phyloP scores from a whole-genome alignment of 2,113 vertebrate genomes.

The Urocolius indicus region DNA sequence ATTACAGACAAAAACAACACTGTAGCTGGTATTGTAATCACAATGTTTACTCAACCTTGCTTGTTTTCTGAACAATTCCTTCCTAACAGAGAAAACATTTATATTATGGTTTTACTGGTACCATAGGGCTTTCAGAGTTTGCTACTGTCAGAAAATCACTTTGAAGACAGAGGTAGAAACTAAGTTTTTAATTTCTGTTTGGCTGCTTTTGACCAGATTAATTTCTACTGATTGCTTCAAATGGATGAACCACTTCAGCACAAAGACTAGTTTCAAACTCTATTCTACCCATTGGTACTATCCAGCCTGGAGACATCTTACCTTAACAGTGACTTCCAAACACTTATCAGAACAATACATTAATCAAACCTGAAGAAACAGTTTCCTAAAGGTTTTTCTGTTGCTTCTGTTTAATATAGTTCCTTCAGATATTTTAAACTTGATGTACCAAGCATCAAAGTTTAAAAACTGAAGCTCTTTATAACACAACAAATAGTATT shows the following conservation, averaged over 20 bases:
- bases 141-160: not conserved
- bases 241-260: not conserved
- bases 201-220: not conserved
- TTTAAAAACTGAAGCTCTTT: not conserved
- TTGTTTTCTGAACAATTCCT: slow-evolving; percentile 12
- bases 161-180: not conserved
- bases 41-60: not conserved
- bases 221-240: not conserved
- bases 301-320: not conserved
- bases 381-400: not conserved
- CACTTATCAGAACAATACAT: not conserved
- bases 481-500: not conserved
- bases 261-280: not conserved
- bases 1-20: not conserved
- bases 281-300: not conserved
- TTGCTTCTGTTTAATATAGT: not conserved
- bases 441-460: not conserved
- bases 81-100: not conserved
- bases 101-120: not conserved
- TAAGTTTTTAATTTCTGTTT: not conserved
- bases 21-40: not conserved
- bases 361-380: not conserved
- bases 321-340: not conserved
- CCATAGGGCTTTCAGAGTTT: not conserved
- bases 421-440: not conserved